Evolutionary conservation across 2,888 invertebrate species (phyloP), one percentile per base, ranked within the genome.

Genomic region (Eilema griseolum): DNA sequence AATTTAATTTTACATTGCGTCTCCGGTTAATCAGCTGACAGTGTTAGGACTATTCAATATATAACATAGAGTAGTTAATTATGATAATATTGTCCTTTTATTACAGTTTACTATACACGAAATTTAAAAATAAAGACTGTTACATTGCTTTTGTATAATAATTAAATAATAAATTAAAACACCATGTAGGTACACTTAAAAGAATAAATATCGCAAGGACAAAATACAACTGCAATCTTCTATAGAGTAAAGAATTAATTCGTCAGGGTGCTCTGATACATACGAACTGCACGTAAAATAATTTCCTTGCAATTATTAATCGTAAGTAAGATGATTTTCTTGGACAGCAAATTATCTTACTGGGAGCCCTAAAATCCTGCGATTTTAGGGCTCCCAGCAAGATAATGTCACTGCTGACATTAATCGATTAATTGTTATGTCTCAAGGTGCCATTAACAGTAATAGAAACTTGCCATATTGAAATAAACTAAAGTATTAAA

Each of bases 1-100:
- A 90, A 91, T 91, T 89, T 84, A 89, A 89, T 88, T 92, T 92
- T 88, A 92, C 87, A 86, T 86, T 86, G 79, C 88, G 89, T 88
- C 87, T 79, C 79, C 88, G 85, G 86, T 87, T 88, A 88, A 90
- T 90, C 88, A 85, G 81, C 82, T 86, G 86, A 77, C 83, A 83
- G 77, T 75, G 75, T 77, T 74, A 85, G 83, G 85, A 83, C 80
- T 79, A 85, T 76, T 75, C 72, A 79, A 82, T 82, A 80, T 80
- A 79, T 77, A 80, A 76, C 75, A 79, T 71, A 83, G 82, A 84
- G 84, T 61, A 79, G 83, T 74, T 69, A 61, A 59, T 64, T 52
- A 14, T 33, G 12, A 33, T 2, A 33, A n/a, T 31, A 33, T 61
- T 61, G 37, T 2, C 8, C 28, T 20, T 28, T 28, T 33, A 20